Conservation (phyloP, 2,797 vertebrate species). For the Pipistrellus pygmaeus region DNA sequence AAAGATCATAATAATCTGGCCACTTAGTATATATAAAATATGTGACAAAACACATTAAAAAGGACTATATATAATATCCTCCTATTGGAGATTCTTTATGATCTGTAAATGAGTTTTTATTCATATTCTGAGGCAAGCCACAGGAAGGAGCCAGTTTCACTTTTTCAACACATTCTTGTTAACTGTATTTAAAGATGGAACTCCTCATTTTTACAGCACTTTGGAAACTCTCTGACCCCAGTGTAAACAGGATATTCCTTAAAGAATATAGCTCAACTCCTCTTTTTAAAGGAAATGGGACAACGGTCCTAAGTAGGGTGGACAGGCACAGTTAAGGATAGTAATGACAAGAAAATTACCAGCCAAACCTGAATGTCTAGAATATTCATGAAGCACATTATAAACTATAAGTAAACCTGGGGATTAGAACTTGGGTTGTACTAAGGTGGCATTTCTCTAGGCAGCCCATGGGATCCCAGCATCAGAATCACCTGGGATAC, state of each 20-base stretch:
- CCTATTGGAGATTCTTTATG: background rate
- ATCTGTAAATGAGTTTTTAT: background rate
- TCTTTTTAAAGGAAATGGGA: background rate
- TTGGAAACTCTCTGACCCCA: background rate
- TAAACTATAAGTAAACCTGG: background rate
- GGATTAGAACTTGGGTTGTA: background rate
- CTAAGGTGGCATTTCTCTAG: background rate
- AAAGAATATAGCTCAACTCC: background rate
- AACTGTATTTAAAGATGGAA: background rate
- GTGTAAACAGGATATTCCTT: background rate
- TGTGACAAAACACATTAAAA: background rate
- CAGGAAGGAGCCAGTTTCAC: background rate
- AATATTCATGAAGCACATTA: background rate
- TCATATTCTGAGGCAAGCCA: background rate
- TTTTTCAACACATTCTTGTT: background rate
- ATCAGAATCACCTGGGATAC: background rate
- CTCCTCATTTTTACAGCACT: background rate
- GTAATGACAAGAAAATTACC: background rate
- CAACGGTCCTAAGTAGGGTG: background rate
- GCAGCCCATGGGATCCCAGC: fast-evolving
- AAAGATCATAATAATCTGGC: too few relatives aligned
- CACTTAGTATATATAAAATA: background rate
- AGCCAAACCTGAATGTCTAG: background rate
- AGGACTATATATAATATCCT: background rate
- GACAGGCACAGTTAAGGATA: background rate